Base-by-base conservation (phyloP, 2,797 vertebrate genomes). In the Phoebastria nigripes region DNA sequence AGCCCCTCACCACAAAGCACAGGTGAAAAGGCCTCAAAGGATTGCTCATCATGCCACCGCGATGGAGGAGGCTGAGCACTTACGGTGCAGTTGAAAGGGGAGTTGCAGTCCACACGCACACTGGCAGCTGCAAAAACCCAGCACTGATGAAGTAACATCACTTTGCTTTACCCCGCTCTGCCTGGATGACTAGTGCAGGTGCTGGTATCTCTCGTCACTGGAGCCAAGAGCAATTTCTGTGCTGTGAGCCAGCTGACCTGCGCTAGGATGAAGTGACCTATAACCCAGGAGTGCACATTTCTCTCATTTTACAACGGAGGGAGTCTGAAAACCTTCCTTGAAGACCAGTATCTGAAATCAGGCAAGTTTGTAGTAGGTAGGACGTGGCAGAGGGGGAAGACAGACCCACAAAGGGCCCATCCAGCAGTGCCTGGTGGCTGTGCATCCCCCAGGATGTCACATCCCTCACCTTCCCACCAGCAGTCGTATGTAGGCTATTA, bases 41-140 rank as follows among this genome's bases (percentile, higher is more conserved):
- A 37, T 35, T 15, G 12, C 28, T 67, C 20, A 52, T 41, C 20
- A 5, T 35, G 35, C 7, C 3, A 4, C 33, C 0, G 0, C 0
- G 1, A 54, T 19, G 61, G 58, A 84, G 49, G 39, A 62, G 55
- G 21, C 37, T 46, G 41, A 69, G 21, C 2, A 4, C 58, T 54
- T 16, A 7, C 0, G 1, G 19, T 11, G 20, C 21, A 44, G 20
- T 24, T 61, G 51, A 82, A 80, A 72, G 51, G 25, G 28, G 44
- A 70, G 28, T 14, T 67, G 31, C 31, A 17, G 44, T 35, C 65
- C 44, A 29, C 54, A 4, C 42, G 33, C 42, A 52, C 0, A 0
- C 56, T 35, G 59, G 39, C 42, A 81, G 51, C 67, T 86, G 67
- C 54, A 85, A 44, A 91, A 89, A 1, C 33, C 58, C 66, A 41